Evolutionary conservation across 2,113 vertebrate genomes (phyloP).

Genomic region (Rhinolophus ferrumequinum): DNA sequence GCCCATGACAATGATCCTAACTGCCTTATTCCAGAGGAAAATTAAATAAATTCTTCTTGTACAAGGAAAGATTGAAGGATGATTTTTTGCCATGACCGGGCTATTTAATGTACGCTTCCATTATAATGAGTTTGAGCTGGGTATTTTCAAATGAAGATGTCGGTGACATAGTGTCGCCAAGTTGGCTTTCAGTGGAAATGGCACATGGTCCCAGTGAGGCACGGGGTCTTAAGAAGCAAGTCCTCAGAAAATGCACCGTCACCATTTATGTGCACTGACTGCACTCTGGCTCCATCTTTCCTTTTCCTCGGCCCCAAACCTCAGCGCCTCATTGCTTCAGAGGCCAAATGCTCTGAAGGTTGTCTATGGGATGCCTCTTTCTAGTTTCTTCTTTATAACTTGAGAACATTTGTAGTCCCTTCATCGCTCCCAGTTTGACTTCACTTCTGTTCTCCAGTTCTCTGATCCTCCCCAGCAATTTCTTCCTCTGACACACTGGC

Average conservation of each 20-base stretch:
- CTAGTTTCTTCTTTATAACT: neutral
- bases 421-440: slow-evolving; percentile 36
- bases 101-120: slow-evolving; percentile 30
- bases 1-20: neutral
- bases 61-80: neutral
- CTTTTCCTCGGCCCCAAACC: neutral
- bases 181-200: neutral
- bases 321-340: neutral
- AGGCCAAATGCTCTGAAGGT: neutral
- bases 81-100: neutral
- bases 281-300: neutral
- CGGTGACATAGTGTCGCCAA: neutral
- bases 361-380: neutral
- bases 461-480: slow-evolving; percentile 48
- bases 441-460: slow-evolving; percentile 51
- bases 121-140: slow-evolving; percentile 12
- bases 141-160: neutral
- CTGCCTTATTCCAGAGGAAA: neutral
- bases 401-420: neutral
- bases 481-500: neutral
- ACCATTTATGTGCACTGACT: neutral
- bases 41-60: neutral
- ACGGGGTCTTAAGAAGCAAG: neutral
- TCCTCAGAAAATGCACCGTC: neutral
- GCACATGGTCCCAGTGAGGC: neutral